These are phyloP conservation scores for Lithobates sylvaticus DNA, from an alignment of 2,797 vertebrate genomes.

Conservation along the genomic window DNA sequence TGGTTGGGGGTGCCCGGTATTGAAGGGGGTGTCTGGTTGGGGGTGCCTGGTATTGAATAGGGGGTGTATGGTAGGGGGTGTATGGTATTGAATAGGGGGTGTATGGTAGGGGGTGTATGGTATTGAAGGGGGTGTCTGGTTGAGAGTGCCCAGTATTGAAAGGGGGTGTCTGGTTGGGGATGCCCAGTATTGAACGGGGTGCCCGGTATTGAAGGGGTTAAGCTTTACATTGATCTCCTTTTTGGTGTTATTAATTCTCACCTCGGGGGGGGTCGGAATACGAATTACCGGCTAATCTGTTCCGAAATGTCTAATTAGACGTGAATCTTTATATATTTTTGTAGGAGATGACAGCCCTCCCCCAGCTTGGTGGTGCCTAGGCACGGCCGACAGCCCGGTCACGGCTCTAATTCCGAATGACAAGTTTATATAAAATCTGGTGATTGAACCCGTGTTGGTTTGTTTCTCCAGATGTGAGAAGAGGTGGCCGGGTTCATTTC, in stretches of 20 bases:
- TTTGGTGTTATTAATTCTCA: conserved; percentile 63
- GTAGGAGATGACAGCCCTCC: conserved; percentile 86
- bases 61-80: too few relatives aligned
- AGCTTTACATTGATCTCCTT: neutral
- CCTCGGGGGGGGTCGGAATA: conserved; percentile 72
- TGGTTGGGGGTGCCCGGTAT: too few relatives aligned
- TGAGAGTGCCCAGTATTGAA: too few relatives aligned
- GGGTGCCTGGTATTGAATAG: too few relatives aligned
- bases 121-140: too few relatives aligned
- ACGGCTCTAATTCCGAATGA: conserved; percentile 81
- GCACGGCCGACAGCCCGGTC: conserved; percentile 77
- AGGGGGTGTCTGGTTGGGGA: too few relatives aligned
- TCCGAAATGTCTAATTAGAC: conserved; percentile 87
- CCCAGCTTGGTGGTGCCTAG: conserved; percentile 73
- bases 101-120: too few relatives aligned
- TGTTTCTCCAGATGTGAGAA: conserved; percentile 69
- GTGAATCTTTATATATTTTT: conserved; percentile 88
- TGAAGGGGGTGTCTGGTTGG: too few relatives aligned
- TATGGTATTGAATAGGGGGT: too few relatives aligned
- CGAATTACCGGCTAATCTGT: conserved; percentile 78
- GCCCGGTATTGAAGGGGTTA: neutral
- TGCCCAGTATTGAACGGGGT: too few relatives aligned
- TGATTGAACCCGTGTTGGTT: conserved; percentile 73
- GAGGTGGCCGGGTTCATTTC: conserved; percentile 67
- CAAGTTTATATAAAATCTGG: conserved; percentile 80